Evolutionary conservation across 1,140 invertebrate species (phyloP), one percentile per base, ranked within the genome.

Genomic region (Panagrolaimus sp.): DNA sequence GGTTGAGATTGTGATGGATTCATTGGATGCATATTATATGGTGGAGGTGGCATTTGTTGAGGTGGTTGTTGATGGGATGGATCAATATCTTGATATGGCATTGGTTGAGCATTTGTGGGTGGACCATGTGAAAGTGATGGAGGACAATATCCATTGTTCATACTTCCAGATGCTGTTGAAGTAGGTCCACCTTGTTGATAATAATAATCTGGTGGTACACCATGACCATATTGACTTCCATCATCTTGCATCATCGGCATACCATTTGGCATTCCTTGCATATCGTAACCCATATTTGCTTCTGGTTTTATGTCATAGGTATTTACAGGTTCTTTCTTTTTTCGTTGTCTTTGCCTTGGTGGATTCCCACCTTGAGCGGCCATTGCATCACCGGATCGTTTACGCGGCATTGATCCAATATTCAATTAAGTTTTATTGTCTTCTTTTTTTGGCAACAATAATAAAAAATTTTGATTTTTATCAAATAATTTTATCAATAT

Each of bases 401-500:
- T 58, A 28, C 52, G 52, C 52, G 52, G 52, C 52, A 58, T 58
- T 58, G 52, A n/a, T 52, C 26, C n/a, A n/a, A n/a, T n/a, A n/a
- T n/a, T n/a, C n/a, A n/a, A n/a, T 38, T 38, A 38, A 38, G 2
- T 38, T 38, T 38, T 38, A 38, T 4, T 38, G 7, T 4, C 7
- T 38, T 38, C 2, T 38, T 38, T 38, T 38, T 38, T 38, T 38
- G 7, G 32, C 32, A 38, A 38, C 32, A 38, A 38, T n/a, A n/a
- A n/a, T n/a, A 38, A 4, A 38, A 38, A 38, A 38, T 38, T 4
- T 4, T 38, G 32, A 38, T 38, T 38, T 38, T 38, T 38, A 38
- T 38, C 32, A 38, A 38, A 38, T 38, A 38, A 38, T 7, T 38
- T 38, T 38, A 38, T 38, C 32, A 38, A 7, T 38, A 38, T 38